Evolutionary conservation across 1,140 invertebrate species (phyloP), one percentile per base, ranked within the genome.

Genomic region (Triops longicaudatus): DNA sequence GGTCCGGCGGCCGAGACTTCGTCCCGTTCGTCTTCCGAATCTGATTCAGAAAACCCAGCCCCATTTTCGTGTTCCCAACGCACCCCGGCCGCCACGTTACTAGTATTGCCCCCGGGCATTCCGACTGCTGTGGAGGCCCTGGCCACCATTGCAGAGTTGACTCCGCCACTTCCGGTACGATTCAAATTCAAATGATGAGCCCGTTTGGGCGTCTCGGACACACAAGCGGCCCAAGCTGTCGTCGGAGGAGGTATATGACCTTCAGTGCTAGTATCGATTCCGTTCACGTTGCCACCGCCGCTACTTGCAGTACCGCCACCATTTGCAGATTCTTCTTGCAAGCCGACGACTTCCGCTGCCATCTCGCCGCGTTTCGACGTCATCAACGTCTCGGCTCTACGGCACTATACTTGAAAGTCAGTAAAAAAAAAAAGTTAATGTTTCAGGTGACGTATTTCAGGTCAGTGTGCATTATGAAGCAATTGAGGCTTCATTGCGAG

Each of bases 261-360:
- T 63, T 63, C 50, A 22, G 17, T 22, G 50, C 50, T 63, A 22
- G 3, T 63, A 63, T 63, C 50, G 50, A 63, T 63, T 63, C 50
- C 50, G 50, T 63, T 63, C n/a, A 63, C 9, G 10, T 63, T 63
- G 10, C 50, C 50, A 22, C 44, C 44, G 1, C 50, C 50, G 50
- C 50, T 22, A 63, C 22, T 22, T n/a, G 50, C 50, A n/a, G 50
- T 37, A 22, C 44, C 44, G 6, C 50, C 50, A 22, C 50, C 50
- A 63, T 63, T 22, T n/a, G 50, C 50, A n/a, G 50, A 63, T 22
- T 63, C 50, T 63, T 63, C 50, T 22, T 63, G 50, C 50, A 63
- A 63, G 50, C 50, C 50, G 17, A 9, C 50, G 17, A 63, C 22
- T 63, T 63, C 50, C 10, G 50, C 50, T 63, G 50, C 50, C n/a